Evolutionary conservation across 1,140 invertebrate genomes (phyloP).

Genomic region (Drosophila saltans): DNA sequence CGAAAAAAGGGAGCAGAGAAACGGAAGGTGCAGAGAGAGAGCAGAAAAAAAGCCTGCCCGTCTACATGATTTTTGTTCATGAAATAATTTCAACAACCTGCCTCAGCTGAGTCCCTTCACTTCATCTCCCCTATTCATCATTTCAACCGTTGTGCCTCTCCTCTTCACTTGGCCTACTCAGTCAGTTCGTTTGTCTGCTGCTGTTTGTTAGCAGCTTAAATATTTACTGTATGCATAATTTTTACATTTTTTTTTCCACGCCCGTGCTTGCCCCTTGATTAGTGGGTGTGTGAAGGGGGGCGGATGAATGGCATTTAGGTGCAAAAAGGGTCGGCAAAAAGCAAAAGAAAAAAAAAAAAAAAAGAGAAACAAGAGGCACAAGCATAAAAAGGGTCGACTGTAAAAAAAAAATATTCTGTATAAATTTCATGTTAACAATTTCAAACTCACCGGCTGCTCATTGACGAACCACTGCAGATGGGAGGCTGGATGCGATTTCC

Average conservation of each 20-base stretch:
- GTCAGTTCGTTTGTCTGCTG: slow-evolving; percentile 51
- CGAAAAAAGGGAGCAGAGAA: slow-evolving; percentile 16
- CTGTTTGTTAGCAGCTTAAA: slow-evolving; percentile 72
- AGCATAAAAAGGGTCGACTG: slow-evolving; percentile 31
- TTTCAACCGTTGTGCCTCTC: not conserved
- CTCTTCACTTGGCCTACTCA: not conserved
- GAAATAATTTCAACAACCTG: slow-evolving; percentile 68
- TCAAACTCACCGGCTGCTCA: slow-evolving; percentile 87
- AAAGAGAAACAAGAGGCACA: too few relatives aligned
- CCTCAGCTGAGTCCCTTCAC: slow-evolving; percentile 36
- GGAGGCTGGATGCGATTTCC: slow-evolving; percentile 90
- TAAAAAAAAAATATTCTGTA: slow-evolving; percentile 25
- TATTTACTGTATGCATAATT: slow-evolving; percentile 81
- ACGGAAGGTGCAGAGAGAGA: not conserved
- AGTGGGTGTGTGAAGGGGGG: slow-evolving; percentile 40
- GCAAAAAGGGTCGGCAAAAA: slow-evolving; percentile 7
- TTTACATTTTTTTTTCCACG: slow-evolving; percentile 50
- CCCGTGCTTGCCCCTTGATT: slow-evolving; percentile 43
- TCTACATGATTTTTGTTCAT: slow-evolving; percentile 76
- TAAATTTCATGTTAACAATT: slow-evolving; percentile 31
- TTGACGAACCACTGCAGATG: slow-evolving; percentile 92
- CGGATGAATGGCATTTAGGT: slow-evolving; percentile 32
- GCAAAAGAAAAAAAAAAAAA: not conserved
- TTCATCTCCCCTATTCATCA: not conserved
- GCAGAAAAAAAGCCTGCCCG: slow-evolving; percentile 37